Conservation (phyloP, 2,113 vertebrate species). For the Accipiter cooperii region DNA sequence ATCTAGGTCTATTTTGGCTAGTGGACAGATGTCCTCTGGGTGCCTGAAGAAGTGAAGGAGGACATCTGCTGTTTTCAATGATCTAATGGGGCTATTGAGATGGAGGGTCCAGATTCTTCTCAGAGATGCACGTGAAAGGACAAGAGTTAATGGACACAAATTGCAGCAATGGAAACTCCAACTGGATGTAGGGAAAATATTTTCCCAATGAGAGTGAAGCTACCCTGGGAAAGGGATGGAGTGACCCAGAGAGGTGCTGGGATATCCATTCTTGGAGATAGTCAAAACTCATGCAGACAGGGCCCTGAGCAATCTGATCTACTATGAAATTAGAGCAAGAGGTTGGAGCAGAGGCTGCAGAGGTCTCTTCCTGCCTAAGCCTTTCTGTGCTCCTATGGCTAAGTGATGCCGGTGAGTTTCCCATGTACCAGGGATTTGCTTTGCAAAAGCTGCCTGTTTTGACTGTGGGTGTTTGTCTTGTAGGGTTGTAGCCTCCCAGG, state of each 20-base stretch:
- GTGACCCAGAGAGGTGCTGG: not conserved
- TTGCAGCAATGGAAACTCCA: not conserved
- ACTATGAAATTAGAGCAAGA: not conserved
- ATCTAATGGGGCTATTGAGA: not conserved
- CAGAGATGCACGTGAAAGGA: not conserved
- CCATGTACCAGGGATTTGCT: not conserved
- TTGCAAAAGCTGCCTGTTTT: not conserved
- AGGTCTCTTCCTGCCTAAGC: not conserved
- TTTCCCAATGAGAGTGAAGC: not conserved
- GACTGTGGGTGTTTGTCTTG: not conserved
- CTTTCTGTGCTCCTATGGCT: not conserved
- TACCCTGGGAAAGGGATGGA: not conserved
- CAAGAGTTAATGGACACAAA: not conserved
- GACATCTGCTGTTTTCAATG: not conserved
- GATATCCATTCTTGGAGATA: not conserved
- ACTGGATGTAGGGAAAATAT: not conserved
- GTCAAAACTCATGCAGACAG: not conserved
- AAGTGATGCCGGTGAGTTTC: not conserved
- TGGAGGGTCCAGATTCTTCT: not conserved
- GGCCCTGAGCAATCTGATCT: not conserved
- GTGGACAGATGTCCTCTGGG: not conserved
- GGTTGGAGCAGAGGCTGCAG: not conserved
- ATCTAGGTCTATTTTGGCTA: not conserved
- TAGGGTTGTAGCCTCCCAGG: not conserved
- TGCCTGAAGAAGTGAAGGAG: not conserved